phyloP scores from a whole-genome alignment of 1,140 invertebrate species.

The Aphaenogaster rudis region DNA sequence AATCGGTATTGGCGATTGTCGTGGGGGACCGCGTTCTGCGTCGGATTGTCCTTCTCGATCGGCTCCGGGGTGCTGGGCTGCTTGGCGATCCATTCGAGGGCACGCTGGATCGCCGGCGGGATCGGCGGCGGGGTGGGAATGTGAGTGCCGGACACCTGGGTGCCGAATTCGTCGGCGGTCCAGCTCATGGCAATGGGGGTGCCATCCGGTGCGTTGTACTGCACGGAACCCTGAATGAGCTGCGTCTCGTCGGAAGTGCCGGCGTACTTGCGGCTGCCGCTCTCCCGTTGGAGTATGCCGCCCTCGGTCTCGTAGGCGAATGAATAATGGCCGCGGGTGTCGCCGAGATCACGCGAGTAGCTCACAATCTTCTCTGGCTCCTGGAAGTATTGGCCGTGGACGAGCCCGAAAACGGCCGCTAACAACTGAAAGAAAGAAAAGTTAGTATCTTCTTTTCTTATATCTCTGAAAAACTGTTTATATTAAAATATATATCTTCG shows the following conservation, averaged over 20 bases:
- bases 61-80: slow-evolving; percentile 84
- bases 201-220: slow-evolving; percentile 88
- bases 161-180: slow-evolving; percentile 87
- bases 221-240: slow-evolving; percentile 87
- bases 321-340: slow-evolving; percentile 82
- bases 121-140: slow-evolving; percentile 92
- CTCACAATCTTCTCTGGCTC: slow-evolving; percentile 84
- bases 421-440: slow-evolving; percentile 68
- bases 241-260: slow-evolving; percentile 85
- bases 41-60: slow-evolving; percentile 57
- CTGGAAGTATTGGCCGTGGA: slow-evolving; percentile 81
- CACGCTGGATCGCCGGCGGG: slow-evolving; percentile 92
- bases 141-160: slow-evolving; percentile 89
- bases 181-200: slow-evolving; percentile 85
- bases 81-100: slow-evolving; percentile 89
- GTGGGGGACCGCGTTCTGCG: slow-evolving; percentile 61
- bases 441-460: not conserved
- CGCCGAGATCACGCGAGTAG: slow-evolving; percentile 81
- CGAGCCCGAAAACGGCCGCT: slow-evolving; percentile 62
- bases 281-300: slow-evolving; percentile 86
- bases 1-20: slow-evolving; percentile 56
- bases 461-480: not conserved
- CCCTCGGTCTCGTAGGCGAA: slow-evolving; percentile 87
- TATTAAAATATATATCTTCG: not conserved
- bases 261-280: slow-evolving; percentile 85